A percentile compares a stretch with the other conserved stretches of the same genome.
Conservation (phyloP, 2,888 invertebrate species). For the Copidosoma aretas region DNA sequence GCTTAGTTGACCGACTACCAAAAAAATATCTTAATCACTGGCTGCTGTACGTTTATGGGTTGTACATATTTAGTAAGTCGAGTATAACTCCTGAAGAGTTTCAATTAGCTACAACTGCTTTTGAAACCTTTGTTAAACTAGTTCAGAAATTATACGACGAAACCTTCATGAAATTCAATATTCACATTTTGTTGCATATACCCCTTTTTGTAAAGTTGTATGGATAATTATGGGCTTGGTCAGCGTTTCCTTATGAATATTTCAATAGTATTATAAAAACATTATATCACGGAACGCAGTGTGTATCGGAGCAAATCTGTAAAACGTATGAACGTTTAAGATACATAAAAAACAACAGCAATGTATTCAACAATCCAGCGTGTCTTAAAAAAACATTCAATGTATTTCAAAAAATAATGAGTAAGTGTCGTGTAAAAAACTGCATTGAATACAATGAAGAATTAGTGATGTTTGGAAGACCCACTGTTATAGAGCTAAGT, state of each 20-base stretch:
- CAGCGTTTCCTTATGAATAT: conserved; percentile 32
- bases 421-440: conserved; percentile 3
- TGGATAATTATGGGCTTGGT: conserved; percentile 34
- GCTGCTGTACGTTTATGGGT: conserved; percentile 28
- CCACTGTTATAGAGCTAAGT: background rate
- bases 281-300: conserved; percentile 26
- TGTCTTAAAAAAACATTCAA: background rate
- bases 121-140: conserved; percentile 35
- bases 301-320: conserved; percentile 29
- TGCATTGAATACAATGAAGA: conserved; percentile 2
- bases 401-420: conserved; percentile 12
- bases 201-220: conserved; percentile 19
- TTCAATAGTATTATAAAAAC: conserved; percentile 22
- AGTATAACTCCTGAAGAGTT: conserved; percentile 21
- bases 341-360: background rate
- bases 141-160: no score
- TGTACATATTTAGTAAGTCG: conserved; percentile 25
- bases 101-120: conserved; percentile 14
- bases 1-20: conserved; percentile 27
- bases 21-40: conserved; percentile 33
- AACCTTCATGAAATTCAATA: conserved; percentile 35
- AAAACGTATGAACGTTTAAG: conserved; percentile 24
- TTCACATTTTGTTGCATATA: conserved; percentile 34
- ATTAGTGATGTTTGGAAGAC: conserved; percentile 9
- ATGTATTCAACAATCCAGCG: conserved; percentile 1